A percentile compares a stretch with the other conserved stretches of the same genome.
Evolutionary conservation across 2,888 invertebrate species (phyloP).

Genomic region (Baronia brevicornis): DNA sequence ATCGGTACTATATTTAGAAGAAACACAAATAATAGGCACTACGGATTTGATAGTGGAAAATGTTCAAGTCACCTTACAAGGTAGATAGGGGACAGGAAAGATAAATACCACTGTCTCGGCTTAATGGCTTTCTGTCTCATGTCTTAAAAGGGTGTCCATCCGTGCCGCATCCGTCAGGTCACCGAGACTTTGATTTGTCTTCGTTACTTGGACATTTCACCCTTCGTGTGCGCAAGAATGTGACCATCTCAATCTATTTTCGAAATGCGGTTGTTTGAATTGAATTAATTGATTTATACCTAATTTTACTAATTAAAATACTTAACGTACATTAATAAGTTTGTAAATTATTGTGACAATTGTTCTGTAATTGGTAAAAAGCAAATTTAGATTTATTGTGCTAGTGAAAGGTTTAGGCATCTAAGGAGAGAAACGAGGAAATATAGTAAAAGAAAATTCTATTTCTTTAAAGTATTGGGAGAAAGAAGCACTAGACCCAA

Average conservation of each 20-base stretch:
- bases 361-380: too few species aligned
- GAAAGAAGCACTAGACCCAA: too few species aligned
- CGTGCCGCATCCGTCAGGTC: slow-evolving; percentile 44
- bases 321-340: too few species aligned
- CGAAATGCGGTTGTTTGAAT: slow-evolving; percentile 28
- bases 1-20: slow-evolving; percentile 22
- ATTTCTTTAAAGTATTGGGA: too few species aligned
- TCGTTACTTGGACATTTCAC: slow-evolving; percentile 59
- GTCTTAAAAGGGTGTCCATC: slow-evolving; percentile 54
- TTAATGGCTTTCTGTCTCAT: slow-evolving; percentile 61
- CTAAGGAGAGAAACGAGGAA: too few species aligned
- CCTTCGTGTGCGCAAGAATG: slow-evolving; percentile 24
- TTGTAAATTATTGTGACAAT: too few species aligned
- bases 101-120: slow-evolving; percentile 65
- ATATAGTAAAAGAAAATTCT: too few species aligned
- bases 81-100: slow-evolving; percentile 42
- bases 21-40: slow-evolving; percentile 20
- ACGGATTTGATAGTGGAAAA: slow-evolving; percentile 45
- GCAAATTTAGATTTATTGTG: too few species aligned
- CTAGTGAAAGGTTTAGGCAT: too few species aligned
- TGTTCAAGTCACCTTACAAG: slow-evolving; percentile 40
- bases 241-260: slow-evolving; percentile 20
- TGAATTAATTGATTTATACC: slow-evolving; percentile 26
- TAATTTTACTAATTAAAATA: too few species aligned
- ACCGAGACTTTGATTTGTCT: slow-evolving; percentile 65